Base-by-base conservation (phyloP, 1,140 invertebrate genomes). In the Hylaeus volcanicus region DNA sequence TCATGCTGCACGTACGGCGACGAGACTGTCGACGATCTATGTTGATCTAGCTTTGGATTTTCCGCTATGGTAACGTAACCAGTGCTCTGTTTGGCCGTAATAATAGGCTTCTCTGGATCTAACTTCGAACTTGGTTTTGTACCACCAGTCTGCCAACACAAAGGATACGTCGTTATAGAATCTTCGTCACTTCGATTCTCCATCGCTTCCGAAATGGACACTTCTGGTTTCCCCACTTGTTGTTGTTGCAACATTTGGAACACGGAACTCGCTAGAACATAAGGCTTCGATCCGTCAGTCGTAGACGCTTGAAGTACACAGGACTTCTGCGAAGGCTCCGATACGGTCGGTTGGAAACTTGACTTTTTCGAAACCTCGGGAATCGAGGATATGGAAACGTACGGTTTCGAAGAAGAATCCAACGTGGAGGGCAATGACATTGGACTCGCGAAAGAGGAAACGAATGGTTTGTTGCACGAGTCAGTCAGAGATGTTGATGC, bases 381-480 rank as follows among this genome's bases (percentile, higher is more conserved):
- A 1, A 93, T 89, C 8, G 88, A 83, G 2, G 89, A 77, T 2
- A 91, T 87, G 0, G 89, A 80, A 1, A 93, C 89, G 71, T 92
- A 92, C 0, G 91, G 90, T 15, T 90, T 91, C 26, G 84, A 79
- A 1, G 77, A 72, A 0, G 77, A 66, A 15, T 82, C 88, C 14
- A 69, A 45, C 11, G 74, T 79, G 5, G 60, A 66, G 5, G 68
- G 37, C 37, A 66, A 63, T 15, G 80, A 55, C 0, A 83, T 65
- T n/a, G 78, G 81, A 81, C 41, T 86, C 15, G 55, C 72, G n/a
- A 88, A 87, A 9, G 84, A 73, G 1, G 88, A 79, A 1, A 82
- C 79, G 11, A 88, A 88, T 4, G 89, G 82, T 69, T 89, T 89
- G 12, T n/a, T 78, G 39, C 43, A 75, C 2, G 85, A 74, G 51